Conservation (phyloP, 1,140 invertebrate genomes). For the Drosophila repleta region DNA sequence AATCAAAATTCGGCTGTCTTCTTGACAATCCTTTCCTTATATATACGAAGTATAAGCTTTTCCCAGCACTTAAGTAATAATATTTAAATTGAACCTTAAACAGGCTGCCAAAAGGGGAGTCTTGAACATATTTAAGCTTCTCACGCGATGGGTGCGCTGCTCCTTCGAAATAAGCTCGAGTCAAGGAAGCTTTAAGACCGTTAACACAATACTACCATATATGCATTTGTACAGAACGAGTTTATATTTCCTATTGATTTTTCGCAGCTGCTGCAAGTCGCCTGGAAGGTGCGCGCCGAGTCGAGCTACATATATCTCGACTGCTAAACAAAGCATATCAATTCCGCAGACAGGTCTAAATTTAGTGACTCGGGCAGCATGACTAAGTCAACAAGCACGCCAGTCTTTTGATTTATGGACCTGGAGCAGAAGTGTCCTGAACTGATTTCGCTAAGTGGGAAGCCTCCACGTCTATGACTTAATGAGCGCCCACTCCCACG, state of each 20-base stretch:
- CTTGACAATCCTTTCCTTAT: too few species aligned
- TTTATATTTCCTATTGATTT: constrained; percentile 32
- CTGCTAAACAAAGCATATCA: constrained; percentile 10
- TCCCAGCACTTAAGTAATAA: too few species aligned
- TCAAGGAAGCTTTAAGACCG: constrained; percentile 4
- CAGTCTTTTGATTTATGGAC: constrained; percentile 13
- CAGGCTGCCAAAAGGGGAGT: constrained; percentile 14
- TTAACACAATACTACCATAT: neutral
- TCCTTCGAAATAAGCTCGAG: constrained; percentile 18
- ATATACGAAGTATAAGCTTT: too few species aligned
- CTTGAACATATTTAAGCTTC: constrained; percentile 29
- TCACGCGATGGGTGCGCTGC: constrained; percentile 50
- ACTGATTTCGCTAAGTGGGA: constrained; percentile 31
- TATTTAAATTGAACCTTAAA: neutral
- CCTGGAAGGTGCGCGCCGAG: constrained; percentile 1
- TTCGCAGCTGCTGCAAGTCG: constrained; percentile 11
- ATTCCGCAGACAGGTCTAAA: constrained; percentile 6
- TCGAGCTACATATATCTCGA: neutral
- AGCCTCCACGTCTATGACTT: constrained; percentile 12
- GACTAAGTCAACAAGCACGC: neutral
- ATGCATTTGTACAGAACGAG: neutral
- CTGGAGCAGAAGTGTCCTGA: constrained; percentile 18
- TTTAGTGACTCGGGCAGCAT: neutral
- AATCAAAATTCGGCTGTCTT: too few species aligned
- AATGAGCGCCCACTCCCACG: constrained; percentile 9